Evolutionary conservation across 2,888 invertebrate species (phyloP), one percentile per base, ranked within the genome.

Genomic region (Heliconius aoede): DNA sequence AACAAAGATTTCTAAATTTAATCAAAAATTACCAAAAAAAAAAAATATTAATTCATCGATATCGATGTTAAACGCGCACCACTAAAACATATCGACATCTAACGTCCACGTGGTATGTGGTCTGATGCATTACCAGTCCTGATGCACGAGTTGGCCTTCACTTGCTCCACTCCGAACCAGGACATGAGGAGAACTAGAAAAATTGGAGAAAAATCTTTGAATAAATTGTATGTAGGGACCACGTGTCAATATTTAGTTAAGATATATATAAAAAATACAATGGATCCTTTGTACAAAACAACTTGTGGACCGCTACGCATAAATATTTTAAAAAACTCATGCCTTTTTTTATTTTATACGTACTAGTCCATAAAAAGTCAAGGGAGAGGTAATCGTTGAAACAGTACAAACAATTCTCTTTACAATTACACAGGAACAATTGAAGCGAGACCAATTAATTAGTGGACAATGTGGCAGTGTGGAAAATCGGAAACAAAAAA

Each of bases 141-240:
- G 82, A 94, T 92, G 89, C 95, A 95, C 80, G 95, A 94, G 83
- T 94, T 94, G 62, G 88, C 90, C 86, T 93, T 92, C 73, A 92
- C 93, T 88, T 94, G 90, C 85, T 94, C 94, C 87, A 91, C 94
- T 81, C 94, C 94, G 85, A 95, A 92, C 94, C 94, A 95, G 86
- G 94, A 94, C 92, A 94, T 92, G 86, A 95, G 93, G 84, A 95
- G 92, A 87, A 95, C 94, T 95, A 94, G 77, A 94, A 94, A 81
- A 85, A 80, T 80, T 77, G 24, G 65, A 72, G 46, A 74, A 72
- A 30, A 8, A 26, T n/a, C n/a, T n/a, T n/a, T n/a, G n/a, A n/a
- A n/a, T n/a, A n/a, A n/a, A n/a, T n/a, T n/a, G n/a, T n/a, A n/a
- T n/a, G n/a, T n/a, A n/a, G n/a, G n/a, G n/a, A n/a, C n/a, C n/a